Evolutionary conservation across 2,797 vertebrate species (phyloP), one percentile per base, ranked within the genome.

Genomic region (Poecilia picta): DNA sequence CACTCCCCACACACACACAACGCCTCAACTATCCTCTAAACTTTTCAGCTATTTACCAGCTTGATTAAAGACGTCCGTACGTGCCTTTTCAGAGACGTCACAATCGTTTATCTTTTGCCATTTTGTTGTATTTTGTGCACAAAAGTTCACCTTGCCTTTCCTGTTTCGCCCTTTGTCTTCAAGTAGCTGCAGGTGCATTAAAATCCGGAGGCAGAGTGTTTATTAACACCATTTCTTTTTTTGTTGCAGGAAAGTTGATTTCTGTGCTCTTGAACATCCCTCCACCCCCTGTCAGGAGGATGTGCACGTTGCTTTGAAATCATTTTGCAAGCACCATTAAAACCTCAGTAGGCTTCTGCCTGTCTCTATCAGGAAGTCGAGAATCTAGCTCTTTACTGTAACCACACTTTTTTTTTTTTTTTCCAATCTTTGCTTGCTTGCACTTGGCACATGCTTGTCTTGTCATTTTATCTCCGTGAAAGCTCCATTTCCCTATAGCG

Each of bases 291-390:
- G 53, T 41, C 7, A 33, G 78, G 88, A 90, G 85, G 85, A 89
- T 87, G 64, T 82, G 82, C 75, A 51, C 76, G 81, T 41, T 2
- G 51, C 81, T 88, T 85, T 84, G 76, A 92, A 83, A 85, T 84
- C 76, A 76, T 85, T 89, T 86, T 86, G 73, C 66, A 62, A 85
- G 46, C 72, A 41, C 75, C 57, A 79, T 66, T 85, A 68, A 89
- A 92, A 91, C 90, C 84, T 90, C 87, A 85, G 85, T 66, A 83
- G 81, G 73, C 83, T 79, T 82, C 76, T 81, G 53, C 66, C 73
- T 79, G 53, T 72, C 84, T 90, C 72, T 83, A 83, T 80, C 93
- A 94, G 94, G 94, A 95, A 94, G 90, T 94, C 89, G 57, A 86
- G 45, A 81, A 72, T 88, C 88, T 3, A 87, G 89, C 87, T 90